These are phyloP conservation scores for Talpa occidentalis DNA, from an alignment of 2,113 vertebrate genomes.

Conservation along the genomic window DNA sequence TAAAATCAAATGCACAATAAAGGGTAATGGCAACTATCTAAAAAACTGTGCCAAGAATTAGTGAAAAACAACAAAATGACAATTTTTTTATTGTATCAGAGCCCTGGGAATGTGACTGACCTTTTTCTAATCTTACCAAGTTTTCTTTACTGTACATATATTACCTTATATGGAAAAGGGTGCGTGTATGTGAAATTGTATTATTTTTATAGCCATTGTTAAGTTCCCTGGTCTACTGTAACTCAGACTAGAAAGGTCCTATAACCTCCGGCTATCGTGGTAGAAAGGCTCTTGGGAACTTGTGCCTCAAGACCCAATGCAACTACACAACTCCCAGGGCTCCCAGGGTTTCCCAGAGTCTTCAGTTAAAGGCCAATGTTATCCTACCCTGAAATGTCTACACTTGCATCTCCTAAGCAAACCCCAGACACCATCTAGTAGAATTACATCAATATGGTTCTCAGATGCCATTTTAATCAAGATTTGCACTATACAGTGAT, in stretches of 20 bases:
- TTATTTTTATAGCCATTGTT: neutral
- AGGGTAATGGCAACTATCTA: neutral
- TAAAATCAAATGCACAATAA: neutral
- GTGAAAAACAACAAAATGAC: neutral
- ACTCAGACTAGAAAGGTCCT: neutral
- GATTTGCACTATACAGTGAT: slow-evolving; percentile 54
- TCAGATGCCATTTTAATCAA: slow-evolving; percentile 74
- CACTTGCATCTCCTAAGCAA: neutral
- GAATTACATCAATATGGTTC: slow-evolving; percentile 22
- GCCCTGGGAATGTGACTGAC: neutral
- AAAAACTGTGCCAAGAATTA: neutral
- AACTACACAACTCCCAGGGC: neutral
- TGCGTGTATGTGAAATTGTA: neutral
- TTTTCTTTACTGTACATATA: neutral
- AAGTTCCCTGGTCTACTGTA: neutral
- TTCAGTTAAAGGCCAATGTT: neutral
- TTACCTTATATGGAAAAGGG: neutral
- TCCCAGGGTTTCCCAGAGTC: neutral
- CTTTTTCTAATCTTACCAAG: neutral
- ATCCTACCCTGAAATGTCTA: neutral
- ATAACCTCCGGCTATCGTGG: neutral
- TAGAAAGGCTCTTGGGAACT: neutral
- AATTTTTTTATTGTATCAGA: neutral
- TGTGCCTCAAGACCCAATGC: neutral
- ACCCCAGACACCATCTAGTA: neutral